phyloP scores from a whole-genome alignment of 2,113 vertebrate genomes.

The Microcebus ravelobensis region DNA sequence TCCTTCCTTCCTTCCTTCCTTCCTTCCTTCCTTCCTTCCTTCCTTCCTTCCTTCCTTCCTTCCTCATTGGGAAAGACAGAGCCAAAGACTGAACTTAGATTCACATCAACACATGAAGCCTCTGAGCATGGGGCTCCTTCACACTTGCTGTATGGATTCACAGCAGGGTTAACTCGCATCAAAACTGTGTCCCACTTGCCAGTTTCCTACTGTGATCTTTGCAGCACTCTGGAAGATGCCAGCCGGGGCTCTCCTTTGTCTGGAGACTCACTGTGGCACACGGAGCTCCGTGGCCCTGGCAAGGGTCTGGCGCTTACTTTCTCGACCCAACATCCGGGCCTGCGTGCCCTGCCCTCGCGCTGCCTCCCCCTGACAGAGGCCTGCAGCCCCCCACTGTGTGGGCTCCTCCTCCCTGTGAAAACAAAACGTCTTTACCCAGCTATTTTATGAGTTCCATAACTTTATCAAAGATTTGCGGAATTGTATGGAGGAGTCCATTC shows the following conservation, averaged over 20 bases:
- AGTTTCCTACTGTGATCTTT: not conserved
- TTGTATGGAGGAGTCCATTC: not conserved
- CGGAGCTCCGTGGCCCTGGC: accelerated
- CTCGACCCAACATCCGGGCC: not conserved
- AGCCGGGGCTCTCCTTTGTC: not conserved
- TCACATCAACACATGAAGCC: not conserved
- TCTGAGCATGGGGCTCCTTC: not conserved
- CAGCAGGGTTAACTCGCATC: accelerated
- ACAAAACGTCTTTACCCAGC: not conserved
- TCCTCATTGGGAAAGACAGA: not conserved
- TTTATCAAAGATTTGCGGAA: not conserved
- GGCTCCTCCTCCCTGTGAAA: not conserved
- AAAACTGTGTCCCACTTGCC: not conserved
- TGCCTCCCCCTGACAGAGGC: accelerated
- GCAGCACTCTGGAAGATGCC: not conserved
- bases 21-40: too few species aligned
- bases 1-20: not conserved
- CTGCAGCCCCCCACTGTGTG: not conserved
- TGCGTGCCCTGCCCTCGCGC: not conserved
- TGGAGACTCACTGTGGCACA: accelerated
- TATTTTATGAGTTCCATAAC: conserved; percentile 52
- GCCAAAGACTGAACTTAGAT: not conserved
- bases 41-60: too few species aligned
- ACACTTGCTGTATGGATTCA: not conserved
- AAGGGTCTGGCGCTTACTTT: accelerated